Conservation (phyloP, 1,140 invertebrate genomes). For the Nylanderia fulva region DNA sequence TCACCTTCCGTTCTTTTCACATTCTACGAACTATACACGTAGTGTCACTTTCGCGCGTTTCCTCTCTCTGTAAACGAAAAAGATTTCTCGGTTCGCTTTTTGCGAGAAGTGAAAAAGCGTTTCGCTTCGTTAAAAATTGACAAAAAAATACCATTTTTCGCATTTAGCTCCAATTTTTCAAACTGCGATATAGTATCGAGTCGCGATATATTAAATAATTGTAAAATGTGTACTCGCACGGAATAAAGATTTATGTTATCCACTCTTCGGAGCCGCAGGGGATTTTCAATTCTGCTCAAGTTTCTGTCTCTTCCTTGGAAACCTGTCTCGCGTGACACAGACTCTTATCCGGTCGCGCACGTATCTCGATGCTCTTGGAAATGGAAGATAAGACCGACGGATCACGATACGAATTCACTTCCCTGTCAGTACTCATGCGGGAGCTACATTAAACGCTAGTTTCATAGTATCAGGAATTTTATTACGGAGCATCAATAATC, state of each 20-base stretch:
- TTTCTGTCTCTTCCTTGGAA: background rate
- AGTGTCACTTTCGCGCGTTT: background rate
- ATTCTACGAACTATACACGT: background rate
- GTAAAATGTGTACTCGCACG: background rate
- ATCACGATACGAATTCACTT: slow-evolving; percentile 53
- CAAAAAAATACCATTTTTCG: background rate
- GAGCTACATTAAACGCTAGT: slow-evolving; percentile 74
- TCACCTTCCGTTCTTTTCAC: slow-evolving; percentile 4
- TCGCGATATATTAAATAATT: background rate
- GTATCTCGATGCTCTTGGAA: background rate
- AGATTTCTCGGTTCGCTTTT: background rate
- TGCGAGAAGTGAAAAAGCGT: background rate
- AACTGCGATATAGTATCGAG: background rate
- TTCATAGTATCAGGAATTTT: slow-evolving; percentile 74
- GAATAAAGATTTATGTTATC: background rate
- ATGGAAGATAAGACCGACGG: slow-evolving; percentile 10
- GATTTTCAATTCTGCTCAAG: background rate
- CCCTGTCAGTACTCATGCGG: slow-evolving; percentile 51
- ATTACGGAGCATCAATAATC: slow-evolving; percentile 60
- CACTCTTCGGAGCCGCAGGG: background rate
- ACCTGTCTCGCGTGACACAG: background rate
- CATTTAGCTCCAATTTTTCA: background rate
- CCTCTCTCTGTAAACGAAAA: background rate
- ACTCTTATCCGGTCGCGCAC: background rate
- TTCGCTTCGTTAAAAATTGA: background rate